Base-by-base conservation (phyloP, 1,140 invertebrate species). In the Phocides pigmalion region DNA sequence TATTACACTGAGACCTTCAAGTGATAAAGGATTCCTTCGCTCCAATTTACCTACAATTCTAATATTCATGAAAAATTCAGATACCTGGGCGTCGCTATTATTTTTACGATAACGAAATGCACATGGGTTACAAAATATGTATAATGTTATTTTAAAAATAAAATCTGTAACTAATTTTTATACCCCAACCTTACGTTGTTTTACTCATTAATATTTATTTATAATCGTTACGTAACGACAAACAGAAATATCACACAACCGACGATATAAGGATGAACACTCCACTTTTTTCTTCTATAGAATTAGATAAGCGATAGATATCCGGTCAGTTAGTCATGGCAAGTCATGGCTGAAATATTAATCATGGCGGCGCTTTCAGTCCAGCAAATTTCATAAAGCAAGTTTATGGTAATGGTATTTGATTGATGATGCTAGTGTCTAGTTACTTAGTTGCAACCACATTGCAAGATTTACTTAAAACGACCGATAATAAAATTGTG, bases 391-490 rank as follows among this genome's bases (percentile, higher is more conserved):
- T 75, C 76, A 77, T 75, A 82, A 74, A 69, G 67, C 70, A 65
- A 68, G 65, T 83, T 75, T 82, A 79, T 87, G 82, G 64, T 82
- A 82, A 81, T 82, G 64, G 68, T 75, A 71, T n/a, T 74, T 78
- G 76, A 81, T 80, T 78, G 74, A 79, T 76, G 71, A 62, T 58
- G 35, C 19, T 16, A n/a, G 20, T 65, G 74, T 41, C 49, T 66
- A 59, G 53, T 64, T 20, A 62, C 50, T 62, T 56, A 73, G 63
- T 64, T 67, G 46, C 28, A 22, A 9, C 8, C 28, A 32, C 20
- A n/a, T n/a, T n/a, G n/a, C n/a, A n/a, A n/a, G n/a, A n/a, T n/a
- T n/a, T n/a, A n/a, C n/a, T n/a, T n/a, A n/a, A n/a, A n/a, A n/a
- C n/a, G n/a, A n/a, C n/a, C n/a, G n/a, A n/a, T n/a, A n/a, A n/a